Conservation (phyloP, 1,140 invertebrate species). For the Spodoptera frugiperda region DNA sequence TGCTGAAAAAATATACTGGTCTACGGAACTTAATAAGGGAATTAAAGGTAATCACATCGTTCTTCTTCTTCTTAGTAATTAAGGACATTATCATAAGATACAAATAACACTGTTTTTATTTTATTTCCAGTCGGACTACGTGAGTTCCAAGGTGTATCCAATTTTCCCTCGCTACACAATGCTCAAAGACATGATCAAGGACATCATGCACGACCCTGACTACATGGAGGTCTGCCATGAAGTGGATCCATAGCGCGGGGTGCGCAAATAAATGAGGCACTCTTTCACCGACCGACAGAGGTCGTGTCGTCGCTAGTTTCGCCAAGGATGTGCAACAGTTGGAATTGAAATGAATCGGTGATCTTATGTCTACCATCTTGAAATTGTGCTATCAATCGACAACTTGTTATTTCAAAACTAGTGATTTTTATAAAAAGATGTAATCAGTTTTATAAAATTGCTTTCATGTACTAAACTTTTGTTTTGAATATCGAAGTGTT, state of each 20-base stretch:
- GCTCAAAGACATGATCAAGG: slow-evolving; percentile 98
- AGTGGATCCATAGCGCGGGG: slow-evolving; percentile 88
- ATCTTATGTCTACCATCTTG: slow-evolving; percentile 42
- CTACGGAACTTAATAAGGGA: slow-evolving; percentile 95
- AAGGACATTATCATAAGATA: not conserved
- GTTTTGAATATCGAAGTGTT: too few species aligned
- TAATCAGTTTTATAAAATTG: too few species aligned
- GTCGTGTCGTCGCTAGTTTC: slow-evolving; percentile 75
- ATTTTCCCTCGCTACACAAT: slow-evolving; percentile 97
- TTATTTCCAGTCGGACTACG: slow-evolving; percentile 92
- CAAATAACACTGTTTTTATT: slow-evolving; percentile 13
- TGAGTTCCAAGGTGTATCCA: slow-evolving; percentile 95
- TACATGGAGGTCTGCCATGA: slow-evolving; percentile 98
- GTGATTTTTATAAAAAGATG: too few species aligned
- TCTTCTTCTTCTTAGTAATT: not conserved
- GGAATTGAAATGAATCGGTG: slow-evolving; percentile 45
- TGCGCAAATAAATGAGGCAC: slow-evolving; percentile 83
- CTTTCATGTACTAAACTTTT: too few species aligned
- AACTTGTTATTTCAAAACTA: slow-evolving; percentile 2
- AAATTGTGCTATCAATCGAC: not conserved
- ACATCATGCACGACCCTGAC: slow-evolving; percentile 96
- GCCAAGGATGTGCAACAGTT: slow-evolving; percentile 26
- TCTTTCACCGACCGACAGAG: slow-evolving; percentile 79
- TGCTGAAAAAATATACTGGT: slow-evolving; percentile 96
- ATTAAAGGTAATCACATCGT: slow-evolving; percentile 89